Evolutionary conservation across 1,140 invertebrate genomes (phyloP), one percentile per base, ranked within the genome.

Genomic region (Drosophila sturtevanti): DNA sequence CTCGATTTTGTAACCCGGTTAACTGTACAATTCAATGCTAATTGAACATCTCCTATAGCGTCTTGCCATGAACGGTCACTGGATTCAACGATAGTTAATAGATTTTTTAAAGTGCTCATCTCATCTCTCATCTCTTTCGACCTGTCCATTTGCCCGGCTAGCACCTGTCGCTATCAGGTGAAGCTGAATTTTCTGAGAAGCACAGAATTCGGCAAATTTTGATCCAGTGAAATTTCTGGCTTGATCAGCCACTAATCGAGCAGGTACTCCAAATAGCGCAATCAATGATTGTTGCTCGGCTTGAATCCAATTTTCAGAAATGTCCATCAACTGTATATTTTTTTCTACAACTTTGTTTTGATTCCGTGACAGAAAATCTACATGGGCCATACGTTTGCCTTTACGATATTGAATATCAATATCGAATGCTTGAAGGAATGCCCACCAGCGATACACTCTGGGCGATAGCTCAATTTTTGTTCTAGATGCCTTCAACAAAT

Each of bases 91-190:
- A 48, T 51, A 6, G 59, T 68, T 10, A 62, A 34, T 22, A 63
- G 9, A 21, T 12, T 34, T 37, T 60, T 71, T 59, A 91, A 54
- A 12, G 65, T 78, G 21, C 70, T 69, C 78, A 91, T 91, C 7
- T 82, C n/a, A n/a, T n/a, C n/a, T n/a, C n/a, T n/a, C n/a, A n/a
- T n/a, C 75, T 4, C 91, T 70, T 60, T 91, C 89, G 18, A 91
- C 86, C 56, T 68, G 71, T n/a, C 71, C 48, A 37, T 68, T 68
- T 68, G 54, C 71, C 0, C 55, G 24, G 51, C 51, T 69, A 6
- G 63, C 44, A 14, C 71, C 62, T 18, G 62, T 64, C 5, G 31
- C 27, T 14, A 64, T 64, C 11, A 64, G 21, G 14, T 64, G 62
- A 12, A 64, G 35, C 27, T 35, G 2, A 55, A 55, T 54, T 27